Percentiles rank a stretch among this genome's conserved stretches.
These are phyloP conservation scores for Eulemur rubriventer DNA, from an alignment of 2,797 vertebrate species.

Conservation along the genomic window DNA sequence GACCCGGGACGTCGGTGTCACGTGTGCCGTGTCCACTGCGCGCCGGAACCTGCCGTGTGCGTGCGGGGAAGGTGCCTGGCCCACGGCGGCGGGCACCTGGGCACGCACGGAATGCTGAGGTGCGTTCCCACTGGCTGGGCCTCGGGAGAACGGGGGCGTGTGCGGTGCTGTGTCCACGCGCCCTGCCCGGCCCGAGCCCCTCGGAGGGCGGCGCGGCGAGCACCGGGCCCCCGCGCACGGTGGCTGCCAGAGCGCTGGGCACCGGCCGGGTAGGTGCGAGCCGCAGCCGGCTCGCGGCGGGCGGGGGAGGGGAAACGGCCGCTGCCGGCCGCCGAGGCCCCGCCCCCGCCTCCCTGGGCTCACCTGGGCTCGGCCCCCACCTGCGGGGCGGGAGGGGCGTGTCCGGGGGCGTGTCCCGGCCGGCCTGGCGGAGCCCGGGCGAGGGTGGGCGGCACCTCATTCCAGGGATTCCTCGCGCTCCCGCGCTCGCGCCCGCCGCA, in stretches of 20 bases:
- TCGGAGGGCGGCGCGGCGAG: not conserved
- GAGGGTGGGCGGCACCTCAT: conserved; percentile 88
- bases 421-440: not conserved
- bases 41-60: not conserved
- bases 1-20: not conserved
- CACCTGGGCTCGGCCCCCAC: conserved; percentile 70
- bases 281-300: not conserved
- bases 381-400: conserved; percentile 45
- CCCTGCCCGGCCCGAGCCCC: not conserved
- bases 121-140: not conserved
- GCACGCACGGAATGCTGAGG: not conserved
- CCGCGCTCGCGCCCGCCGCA: conserved; percentile 79
- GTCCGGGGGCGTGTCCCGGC: not conserved
- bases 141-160: not conserved
- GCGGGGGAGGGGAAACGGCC: not conserved
- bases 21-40: not conserved
- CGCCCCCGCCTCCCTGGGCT: not conserved
- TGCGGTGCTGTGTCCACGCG: not conserved
- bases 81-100: not conserved
- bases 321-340: too few relatives aligned
- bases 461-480: conserved; percentile 95
- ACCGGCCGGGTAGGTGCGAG: fast-evolving
- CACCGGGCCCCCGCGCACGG: not conserved
- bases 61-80: not conserved
- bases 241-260: fast-evolving